Evolutionary conservation across 2,888 invertebrate species (phyloP).

Genomic region (Sinhomidia bicolor): DNA sequence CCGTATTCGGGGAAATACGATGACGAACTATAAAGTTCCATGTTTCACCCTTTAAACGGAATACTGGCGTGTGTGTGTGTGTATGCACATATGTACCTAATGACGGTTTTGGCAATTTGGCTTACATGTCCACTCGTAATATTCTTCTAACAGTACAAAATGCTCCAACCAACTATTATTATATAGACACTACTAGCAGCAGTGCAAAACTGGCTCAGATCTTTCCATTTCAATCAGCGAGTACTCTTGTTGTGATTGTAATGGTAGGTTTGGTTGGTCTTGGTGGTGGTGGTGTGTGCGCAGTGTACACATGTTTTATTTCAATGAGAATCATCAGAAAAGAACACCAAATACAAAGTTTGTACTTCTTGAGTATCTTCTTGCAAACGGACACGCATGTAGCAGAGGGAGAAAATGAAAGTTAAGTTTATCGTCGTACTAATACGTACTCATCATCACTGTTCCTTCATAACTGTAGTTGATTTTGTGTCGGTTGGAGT

Average conservation of each 20-base stretch:
- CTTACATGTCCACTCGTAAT: background rate
- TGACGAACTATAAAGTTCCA: slow-evolving; percentile 66
- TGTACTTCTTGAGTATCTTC: background rate
- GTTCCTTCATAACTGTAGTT: too few relatives aligned
- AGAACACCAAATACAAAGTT: background rate
- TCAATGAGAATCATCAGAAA: background rate
- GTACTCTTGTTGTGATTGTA: background rate
- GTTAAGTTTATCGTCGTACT: background rate
- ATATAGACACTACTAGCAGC: too few relatives aligned
- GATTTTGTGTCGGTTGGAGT: too few relatives aligned
- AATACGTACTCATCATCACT: too few relatives aligned
- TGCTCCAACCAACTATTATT: background rate
- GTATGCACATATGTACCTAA: background rate
- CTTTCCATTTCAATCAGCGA: slow-evolving; percentile 29
- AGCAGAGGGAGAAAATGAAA: background rate
- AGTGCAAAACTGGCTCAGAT: background rate
- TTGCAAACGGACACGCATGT: background rate
- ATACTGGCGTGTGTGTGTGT: background rate
- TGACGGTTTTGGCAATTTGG: slow-evolving; percentile 15
- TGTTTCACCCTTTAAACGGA: background rate
- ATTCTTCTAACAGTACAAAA: background rate
- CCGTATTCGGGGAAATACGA: slow-evolving; percentile 68
- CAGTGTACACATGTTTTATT: background rate
- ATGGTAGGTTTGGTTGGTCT: too few relatives aligned
- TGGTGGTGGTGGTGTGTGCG: background rate